A percentile compares a stretch with the other conserved stretches of the same genome.
Conservation (phyloP, 1,140 invertebrate species). For the Rhopalosiphum maidis region DNA sequence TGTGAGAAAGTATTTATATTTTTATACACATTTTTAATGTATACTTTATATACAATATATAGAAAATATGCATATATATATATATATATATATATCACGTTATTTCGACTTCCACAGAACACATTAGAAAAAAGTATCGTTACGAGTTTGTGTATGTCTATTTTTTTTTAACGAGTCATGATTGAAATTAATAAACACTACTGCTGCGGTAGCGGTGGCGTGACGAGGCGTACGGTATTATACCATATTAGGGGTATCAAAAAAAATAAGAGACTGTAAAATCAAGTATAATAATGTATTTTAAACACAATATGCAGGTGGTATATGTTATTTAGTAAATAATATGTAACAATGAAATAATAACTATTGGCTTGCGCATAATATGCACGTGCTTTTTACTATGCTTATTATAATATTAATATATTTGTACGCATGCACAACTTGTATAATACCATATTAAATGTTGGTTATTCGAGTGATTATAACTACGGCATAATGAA, state of each 20-base stretch:
- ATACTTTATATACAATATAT: background rate
- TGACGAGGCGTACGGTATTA: background rate
- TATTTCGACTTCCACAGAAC: background rate
- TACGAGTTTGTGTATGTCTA: background rate
- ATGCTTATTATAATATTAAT: background rate
- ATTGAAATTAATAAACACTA: constrained; percentile 9
- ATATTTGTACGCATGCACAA: background rate
- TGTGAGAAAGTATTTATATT: background rate
- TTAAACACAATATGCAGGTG: too few relatives aligned
- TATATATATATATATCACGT: too few relatives aligned
- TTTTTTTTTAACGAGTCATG: constrained; percentile 21
- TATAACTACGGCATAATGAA: background rate
- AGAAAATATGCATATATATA: too few relatives aligned
- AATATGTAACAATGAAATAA: background rate
- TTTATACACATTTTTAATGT: background rate
- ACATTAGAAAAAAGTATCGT: constrained; percentile 11
- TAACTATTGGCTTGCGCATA: background rate
- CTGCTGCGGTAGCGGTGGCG: background rate
- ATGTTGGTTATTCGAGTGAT: background rate
- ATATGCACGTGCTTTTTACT: background rate
- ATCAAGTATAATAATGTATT: background rate
- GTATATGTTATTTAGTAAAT: background rate
- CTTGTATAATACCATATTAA: background rate
- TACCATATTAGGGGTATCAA: background rate
- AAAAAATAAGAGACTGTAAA: constrained; percentile 4